Conservation (phyloP, 2,113 vertebrate species). For the Natator depressus region DNA sequence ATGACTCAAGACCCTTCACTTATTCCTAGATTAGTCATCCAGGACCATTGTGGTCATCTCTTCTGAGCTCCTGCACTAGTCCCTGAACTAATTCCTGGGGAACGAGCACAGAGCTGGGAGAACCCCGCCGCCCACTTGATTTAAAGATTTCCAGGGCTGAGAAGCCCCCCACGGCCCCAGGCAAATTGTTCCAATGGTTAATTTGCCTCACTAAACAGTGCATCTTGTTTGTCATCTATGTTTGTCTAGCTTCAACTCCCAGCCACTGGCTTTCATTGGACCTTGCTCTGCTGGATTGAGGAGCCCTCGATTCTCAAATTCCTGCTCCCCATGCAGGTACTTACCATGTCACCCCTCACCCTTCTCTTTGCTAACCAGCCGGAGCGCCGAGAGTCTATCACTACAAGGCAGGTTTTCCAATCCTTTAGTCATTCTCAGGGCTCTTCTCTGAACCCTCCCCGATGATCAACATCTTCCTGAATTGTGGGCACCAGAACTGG, state of each 20-base stretch:
- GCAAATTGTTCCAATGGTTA: neutral
- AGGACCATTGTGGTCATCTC: neutral
- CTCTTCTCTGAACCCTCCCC: too few species aligned
- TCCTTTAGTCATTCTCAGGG: too few species aligned
- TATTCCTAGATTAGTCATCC: neutral
- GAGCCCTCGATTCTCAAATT: neutral
- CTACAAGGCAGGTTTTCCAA: neutral
- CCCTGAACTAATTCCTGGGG: neutral
- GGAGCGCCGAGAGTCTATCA: neutral
- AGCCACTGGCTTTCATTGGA: neutral
- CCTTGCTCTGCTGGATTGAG: neutral
- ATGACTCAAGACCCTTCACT: neutral
- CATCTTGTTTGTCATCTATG: neutral
- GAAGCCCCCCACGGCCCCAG: neutral
- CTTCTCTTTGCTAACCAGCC: neutral
- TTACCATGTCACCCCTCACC: neutral
- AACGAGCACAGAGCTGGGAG: neutral
- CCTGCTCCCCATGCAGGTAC: neutral
- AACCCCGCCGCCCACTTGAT: neutral
- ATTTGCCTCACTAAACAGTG: neutral
- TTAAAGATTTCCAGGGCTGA: neutral
- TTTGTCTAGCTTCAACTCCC: neutral
- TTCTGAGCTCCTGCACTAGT: neutral
- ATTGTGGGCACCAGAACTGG: too few species aligned
- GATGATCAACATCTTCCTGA: too few species aligned